A percentile compares a stretch with the other conserved stretches of the same genome.
Evolutionary conservation across 2,113 vertebrate genomes (phyloP).

Genomic region (Channa maculata): DNA sequence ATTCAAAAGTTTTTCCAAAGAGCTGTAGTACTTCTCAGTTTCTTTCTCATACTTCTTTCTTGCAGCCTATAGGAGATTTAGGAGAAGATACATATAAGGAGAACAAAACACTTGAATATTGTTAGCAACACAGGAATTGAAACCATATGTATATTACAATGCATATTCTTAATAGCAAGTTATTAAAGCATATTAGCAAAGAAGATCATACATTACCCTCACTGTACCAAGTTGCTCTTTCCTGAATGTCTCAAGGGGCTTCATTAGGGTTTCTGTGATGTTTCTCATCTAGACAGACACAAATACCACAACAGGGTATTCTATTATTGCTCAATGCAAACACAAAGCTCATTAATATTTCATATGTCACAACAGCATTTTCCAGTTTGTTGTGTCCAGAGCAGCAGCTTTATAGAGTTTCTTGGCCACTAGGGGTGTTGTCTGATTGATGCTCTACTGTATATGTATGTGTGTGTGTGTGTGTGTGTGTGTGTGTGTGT

Average conservation of each 20-base stretch:
- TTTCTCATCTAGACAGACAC: slow-evolving; percentile 88
- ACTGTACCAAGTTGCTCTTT: slow-evolving; percentile 95
- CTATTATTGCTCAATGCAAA: slow-evolving; percentile 1
- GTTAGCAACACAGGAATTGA: background rate
- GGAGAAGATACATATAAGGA: background rate
- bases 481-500: background rate
- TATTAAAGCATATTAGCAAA: background rate
- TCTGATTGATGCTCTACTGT: background rate
- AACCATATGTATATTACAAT: background rate
- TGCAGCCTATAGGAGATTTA: slow-evolving; percentile 85
- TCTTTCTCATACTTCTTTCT: slow-evolving; percentile 99
- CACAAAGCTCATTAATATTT: slow-evolving; percentile 10
- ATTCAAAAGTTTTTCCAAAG: slow-evolving; percentile 94
- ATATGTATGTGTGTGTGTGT: background rate
- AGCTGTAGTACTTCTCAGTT: slow-evolving; percentile 97
- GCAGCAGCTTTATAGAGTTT: background rate
- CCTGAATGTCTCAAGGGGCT: slow-evolving; percentile 97
- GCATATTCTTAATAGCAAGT: background rate
- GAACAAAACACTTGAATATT: slow-evolving; percentile 12
- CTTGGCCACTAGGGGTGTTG: background rate
- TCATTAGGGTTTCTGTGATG: slow-evolving; percentile 98
- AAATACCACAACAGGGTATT: background rate
- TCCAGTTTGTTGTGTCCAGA: background rate
- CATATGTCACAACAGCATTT: slow-evolving; percentile 20
- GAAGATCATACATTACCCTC: slow-evolving; percentile 84